These are phyloP conservation scores for Ellobium chinense DNA, from an alignment of 2,888 invertebrate genomes.

Conservation along the genomic window DNA sequence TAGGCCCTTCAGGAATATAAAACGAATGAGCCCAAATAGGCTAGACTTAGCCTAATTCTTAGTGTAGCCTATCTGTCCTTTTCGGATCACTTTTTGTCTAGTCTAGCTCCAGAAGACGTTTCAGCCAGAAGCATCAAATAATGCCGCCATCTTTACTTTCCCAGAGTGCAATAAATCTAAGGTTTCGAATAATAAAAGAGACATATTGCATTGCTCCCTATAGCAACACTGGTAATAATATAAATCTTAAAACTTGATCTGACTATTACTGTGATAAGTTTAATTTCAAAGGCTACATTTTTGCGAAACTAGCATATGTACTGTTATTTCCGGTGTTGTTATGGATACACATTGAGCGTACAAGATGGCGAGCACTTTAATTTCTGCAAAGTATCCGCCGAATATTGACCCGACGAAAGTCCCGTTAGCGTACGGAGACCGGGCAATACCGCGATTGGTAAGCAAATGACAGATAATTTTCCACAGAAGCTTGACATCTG, in stretches of 20 bases:
- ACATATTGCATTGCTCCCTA: too few species aligned
- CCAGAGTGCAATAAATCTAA: background rate
- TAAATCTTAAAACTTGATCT: too few species aligned
- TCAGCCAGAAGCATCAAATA: background rate
- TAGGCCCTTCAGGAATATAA: too few species aligned
- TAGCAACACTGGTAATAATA: too few species aligned
- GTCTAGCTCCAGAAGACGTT: background rate
- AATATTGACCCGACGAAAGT: conserved; percentile 77
- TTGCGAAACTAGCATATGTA: too few species aligned
- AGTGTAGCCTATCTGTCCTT: too few species aligned
- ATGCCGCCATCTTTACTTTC: conserved; percentile 6
- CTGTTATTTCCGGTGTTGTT: background rate
- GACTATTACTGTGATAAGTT: background rate
- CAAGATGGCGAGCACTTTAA: conserved; percentile 75
- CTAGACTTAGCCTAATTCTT: too few species aligned
- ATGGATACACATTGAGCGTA: conserved; percentile 5
- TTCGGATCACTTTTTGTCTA: background rate
- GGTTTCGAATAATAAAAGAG: too few species aligned
- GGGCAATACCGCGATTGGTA: conserved; percentile 78
- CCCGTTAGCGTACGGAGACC: conserved; percentile 78
- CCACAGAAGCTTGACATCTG: too few species aligned
- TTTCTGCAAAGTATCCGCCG: conserved; percentile 78
- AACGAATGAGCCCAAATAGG: too few species aligned
- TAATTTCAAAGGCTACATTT: background rate
- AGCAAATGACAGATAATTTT: too few species aligned